Percentiles rank a stretch among this genome's conserved stretches.
Conservation (phyloP, 2,888 invertebrate species). For the Drosophila ezoana region DNA sequence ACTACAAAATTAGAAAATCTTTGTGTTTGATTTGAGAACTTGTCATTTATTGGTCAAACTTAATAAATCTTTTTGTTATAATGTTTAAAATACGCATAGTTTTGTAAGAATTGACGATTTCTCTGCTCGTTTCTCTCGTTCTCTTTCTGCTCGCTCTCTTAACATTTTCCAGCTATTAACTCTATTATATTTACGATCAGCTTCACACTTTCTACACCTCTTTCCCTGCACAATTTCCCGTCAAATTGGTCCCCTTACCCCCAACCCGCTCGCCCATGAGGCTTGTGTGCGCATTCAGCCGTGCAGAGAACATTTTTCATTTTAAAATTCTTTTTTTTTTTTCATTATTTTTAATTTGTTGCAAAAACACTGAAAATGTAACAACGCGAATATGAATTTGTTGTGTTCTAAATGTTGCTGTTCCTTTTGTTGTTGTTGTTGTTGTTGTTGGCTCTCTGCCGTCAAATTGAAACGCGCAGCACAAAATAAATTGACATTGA, state of each 20-base stretch:
- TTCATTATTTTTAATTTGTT: constrained; percentile 62
- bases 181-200: background rate
- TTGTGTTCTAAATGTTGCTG: constrained; percentile 10
- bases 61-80: background rate
- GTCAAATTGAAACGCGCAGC: constrained; percentile 73
- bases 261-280: constrained; percentile 25
- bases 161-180: constrained; percentile 1
- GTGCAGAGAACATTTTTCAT: constrained; percentile 61
- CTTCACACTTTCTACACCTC: background rate
- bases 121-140: background rate
- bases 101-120: background rate
- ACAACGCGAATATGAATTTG: constrained; percentile 50
- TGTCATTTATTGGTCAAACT: background rate
- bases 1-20: background rate
- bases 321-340: constrained; percentile 32
- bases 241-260: background rate
- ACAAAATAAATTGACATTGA: constrained; percentile 76
- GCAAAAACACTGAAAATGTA: constrained; percentile 57
- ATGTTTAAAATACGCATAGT: too few species aligned
- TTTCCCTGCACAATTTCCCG: constrained; percentile 2
- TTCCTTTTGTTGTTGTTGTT: constrained; percentile 33
- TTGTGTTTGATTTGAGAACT: background rate
- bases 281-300: constrained; percentile 47
- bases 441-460: constrained; percentile 41
- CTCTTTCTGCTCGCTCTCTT: background rate